These are phyloP conservation scores for Forbesichthys papilliferus DNA, from an alignment of 2,113 vertebrate genomes.

Conservation along the genomic window DNA sequence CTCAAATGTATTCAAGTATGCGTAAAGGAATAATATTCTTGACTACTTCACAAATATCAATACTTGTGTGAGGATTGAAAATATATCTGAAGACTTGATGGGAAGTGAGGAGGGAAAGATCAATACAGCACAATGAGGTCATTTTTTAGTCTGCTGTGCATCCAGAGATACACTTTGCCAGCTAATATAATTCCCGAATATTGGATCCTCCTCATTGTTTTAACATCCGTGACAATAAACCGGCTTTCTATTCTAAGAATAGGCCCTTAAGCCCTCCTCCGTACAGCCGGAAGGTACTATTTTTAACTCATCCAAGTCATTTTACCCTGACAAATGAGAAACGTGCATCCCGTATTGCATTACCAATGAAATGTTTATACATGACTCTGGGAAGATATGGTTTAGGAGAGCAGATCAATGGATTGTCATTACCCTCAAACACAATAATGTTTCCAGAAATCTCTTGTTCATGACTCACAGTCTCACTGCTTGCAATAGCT, in stretches of 20 bases:
- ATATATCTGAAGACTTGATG: constrained; percentile 18
- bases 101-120: too few relatives aligned
- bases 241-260: constrained; percentile 67
- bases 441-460: constrained; percentile 36
- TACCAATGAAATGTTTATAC: constrained; percentile 54
- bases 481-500: constrained; percentile 28
- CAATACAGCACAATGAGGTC: background rate
- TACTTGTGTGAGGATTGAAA: background rate
- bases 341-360: constrained; percentile 66
- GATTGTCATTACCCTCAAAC: constrained; percentile 46
- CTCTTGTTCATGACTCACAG: constrained; percentile 32
- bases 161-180: constrained; percentile 1
- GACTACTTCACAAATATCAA: too few relatives aligned
- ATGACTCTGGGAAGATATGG: constrained; percentile 55
- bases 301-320: constrained; percentile 72
- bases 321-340: constrained; percentile 70
- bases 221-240: constrained; percentile 44
- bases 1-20: too few relatives aligned
- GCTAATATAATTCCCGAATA: constrained; percentile 3
- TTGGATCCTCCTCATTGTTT: constrained; percentile 36
- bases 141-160: constrained; percentile 1
- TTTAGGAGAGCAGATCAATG: constrained; percentile 61
- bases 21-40: too few relatives aligned
- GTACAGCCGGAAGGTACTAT: constrained; percentile 68
- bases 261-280: constrained; percentile 65